Evolutionary conservation across 2,113 vertebrate species (phyloP).

Genomic region (Anser cygnoides): DNA sequence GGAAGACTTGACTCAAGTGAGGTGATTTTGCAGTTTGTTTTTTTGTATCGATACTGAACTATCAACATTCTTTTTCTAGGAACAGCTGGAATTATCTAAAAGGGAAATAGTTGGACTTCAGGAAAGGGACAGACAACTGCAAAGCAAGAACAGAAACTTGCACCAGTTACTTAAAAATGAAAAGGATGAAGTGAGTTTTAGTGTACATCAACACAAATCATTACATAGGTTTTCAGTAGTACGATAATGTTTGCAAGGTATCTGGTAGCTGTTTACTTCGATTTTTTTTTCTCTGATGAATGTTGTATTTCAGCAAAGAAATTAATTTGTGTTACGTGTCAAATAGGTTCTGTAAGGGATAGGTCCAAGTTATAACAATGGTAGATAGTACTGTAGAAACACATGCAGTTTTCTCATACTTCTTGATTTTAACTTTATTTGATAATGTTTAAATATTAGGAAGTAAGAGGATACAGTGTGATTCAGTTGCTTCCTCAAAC

Average conservation of each 20-base stretch:
- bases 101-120: slow-evolving; percentile 91
- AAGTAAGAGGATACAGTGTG: background rate
- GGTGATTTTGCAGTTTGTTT: background rate
- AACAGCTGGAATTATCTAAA: slow-evolving; percentile 89
- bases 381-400: background rate
- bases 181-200: slow-evolving; percentile 91
- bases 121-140: slow-evolving; percentile 92
- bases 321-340: background rate
- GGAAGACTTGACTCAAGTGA: background rate
- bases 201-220: background rate
- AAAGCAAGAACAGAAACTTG: slow-evolving; percentile 91
- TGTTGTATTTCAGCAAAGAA: background rate
- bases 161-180: slow-evolving; percentile 94
- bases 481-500: background rate
- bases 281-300: background rate
- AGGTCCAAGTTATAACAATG: background rate
- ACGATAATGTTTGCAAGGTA: background rate
- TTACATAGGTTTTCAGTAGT: background rate
- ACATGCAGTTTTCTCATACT: background rate
- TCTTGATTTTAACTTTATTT: background rate
- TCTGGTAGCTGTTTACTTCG: background rate
- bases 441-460: background rate
- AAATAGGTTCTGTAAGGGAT: background rate
- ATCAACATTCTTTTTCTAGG: slow-evolving; percentile 76
- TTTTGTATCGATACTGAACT: slow-evolving; percentile 11